Evolutionary conservation across 2,888 invertebrate species (phyloP), one percentile per base, ranked within the genome.

Genomic region (Spodoptera littoralis): DNA sequence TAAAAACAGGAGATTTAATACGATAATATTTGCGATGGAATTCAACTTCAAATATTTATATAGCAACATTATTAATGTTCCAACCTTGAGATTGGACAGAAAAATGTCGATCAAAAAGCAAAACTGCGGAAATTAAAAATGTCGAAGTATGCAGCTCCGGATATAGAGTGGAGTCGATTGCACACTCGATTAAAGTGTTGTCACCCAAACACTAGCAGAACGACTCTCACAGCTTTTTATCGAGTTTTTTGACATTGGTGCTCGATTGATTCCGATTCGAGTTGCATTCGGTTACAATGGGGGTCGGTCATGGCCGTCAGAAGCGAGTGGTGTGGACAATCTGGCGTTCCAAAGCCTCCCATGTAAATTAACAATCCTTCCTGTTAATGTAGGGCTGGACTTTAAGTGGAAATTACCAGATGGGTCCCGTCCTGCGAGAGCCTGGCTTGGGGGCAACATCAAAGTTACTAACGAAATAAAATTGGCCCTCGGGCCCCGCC

Each of bases 221-320:
- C 77, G 84, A 83, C 84, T 90, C 88, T 88, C 86, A 88, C 80
- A 85, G 85, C 90, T 92, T 92, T 92, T 92, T 36, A 78, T 88
- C 24, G 61, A 74, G 81, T 88, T 91, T 91, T 90, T 89, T 78
- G 84, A 87, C 87, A 86, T 88, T 88, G 88, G 81, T 76, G 83
- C 81, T 87, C 87, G 86, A 90, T 90, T 92, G 86, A 89, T 82
- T 87, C 81, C 80, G 82, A 88, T 88, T 88, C 84, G 87, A 84
- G 85, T 87, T 87, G 85, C 86, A 84, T 86, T 87, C 85, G 82
- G 66, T 78, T 71, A 90, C 88, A 91, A 91, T 91, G 75, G 87
- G 65, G 69, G 50, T 77, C 79, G 87, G 90, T 91, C 92, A 92
- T 86, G 92, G 91, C 85, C 89, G 83, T 89, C 89, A 81, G 61